Percentiles rank a stretch among this genome's conserved stretches.
Conservation (phyloP, 2,113 vertebrate species). For the Leucoraja erinaceus region DNA sequence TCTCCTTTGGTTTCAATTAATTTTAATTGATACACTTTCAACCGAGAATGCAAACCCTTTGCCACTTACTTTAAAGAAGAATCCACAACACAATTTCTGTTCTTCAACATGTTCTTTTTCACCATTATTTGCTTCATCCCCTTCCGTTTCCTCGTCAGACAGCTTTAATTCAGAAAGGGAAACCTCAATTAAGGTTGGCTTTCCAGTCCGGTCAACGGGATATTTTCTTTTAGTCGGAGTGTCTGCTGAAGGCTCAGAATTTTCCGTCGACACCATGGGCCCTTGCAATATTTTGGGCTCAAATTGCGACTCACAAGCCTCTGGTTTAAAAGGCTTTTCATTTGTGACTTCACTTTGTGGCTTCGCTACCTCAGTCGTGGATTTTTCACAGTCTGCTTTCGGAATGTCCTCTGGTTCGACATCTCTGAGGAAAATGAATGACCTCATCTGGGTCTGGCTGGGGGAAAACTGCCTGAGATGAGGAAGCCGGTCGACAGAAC, state of each 20-base stretch:
- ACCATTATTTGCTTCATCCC: constrained; percentile 62
- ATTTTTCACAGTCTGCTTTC: constrained; percentile 49
- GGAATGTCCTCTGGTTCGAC: constrained; percentile 53
- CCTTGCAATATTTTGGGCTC: constrained; percentile 75
- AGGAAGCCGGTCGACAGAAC: constrained; percentile 92
- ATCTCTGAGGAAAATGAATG: constrained; percentile 84
- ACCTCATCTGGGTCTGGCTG: constrained; percentile 74
- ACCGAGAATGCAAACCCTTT: background rate
- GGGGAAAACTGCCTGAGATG: constrained; percentile 85
- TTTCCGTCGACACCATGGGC: constrained; percentile 71
- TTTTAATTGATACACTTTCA: background rate
- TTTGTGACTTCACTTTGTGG: constrained; percentile 47
- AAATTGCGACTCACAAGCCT: constrained; percentile 59
- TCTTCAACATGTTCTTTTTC: constrained; percentile 67
- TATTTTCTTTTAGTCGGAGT: constrained; percentile 63
- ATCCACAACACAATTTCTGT: constrained; percentile 83
- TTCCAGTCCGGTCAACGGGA: constrained; percentile 53
- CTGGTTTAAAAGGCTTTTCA: constrained; percentile 44
- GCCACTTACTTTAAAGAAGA: constrained; percentile 88
- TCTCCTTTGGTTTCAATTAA: background rate
- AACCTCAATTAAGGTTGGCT: constrained; percentile 83
- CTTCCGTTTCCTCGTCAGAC: constrained; percentile 60
- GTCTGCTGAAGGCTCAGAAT: constrained; percentile 72
- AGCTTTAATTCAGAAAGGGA: constrained; percentile 78
- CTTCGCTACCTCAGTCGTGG: constrained; percentile 46